Percentiles rank a stretch among this genome's conserved stretches.
These are phyloP conservation scores for Archips crataeganus DNA, from an alignment of 2,888 invertebrate species.

Conservation along the genomic window DNA sequence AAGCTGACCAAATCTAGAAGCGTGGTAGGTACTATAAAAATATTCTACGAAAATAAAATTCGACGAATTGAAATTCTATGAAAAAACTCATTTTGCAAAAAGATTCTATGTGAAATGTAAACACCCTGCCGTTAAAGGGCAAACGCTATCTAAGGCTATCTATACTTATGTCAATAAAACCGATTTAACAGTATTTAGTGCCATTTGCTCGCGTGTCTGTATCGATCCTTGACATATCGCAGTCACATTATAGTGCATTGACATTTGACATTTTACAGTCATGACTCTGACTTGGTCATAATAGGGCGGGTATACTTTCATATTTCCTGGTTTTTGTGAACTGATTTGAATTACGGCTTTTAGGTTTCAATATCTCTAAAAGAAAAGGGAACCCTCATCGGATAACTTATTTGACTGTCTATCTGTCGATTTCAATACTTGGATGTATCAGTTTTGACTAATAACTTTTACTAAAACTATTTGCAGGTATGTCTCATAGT, in stretches of 20 bases:
- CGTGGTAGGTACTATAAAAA: too few species aligned
- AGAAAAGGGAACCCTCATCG: too few species aligned
- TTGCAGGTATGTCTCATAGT: too few species aligned
- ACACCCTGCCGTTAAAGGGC: neutral
- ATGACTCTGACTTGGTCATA: slow-evolving; percentile 17
- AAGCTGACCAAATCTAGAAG: too few species aligned
- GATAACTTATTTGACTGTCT: too few species aligned
- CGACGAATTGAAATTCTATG: neutral
- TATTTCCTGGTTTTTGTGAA: slow-evolving; percentile 32
- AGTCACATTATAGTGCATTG: slow-evolving; percentile 48
- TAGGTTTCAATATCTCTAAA: neutral
- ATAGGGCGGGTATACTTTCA: slow-evolving; percentile 8
- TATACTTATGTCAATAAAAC: slow-evolving; percentile 14
- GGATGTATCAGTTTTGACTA: too few species aligned
- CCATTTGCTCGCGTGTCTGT: slow-evolving; percentile 56
- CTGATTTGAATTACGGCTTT: neutral
- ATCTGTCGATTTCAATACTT: too few species aligned
- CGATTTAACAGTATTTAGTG: slow-evolving; percentile 41
- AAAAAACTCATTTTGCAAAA: neutral
- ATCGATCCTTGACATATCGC: slow-evolving; percentile 55
- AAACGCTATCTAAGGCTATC: neutral
- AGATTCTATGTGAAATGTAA: neutral
- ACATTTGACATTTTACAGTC: slow-evolving; percentile 51
- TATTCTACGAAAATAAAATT: neutral
- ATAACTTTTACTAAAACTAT: too few species aligned